Evolutionary conservation across 64 coral and sea anemone species (phyloP).

Genomic region (Stichodactyla helianthus): DNA sequence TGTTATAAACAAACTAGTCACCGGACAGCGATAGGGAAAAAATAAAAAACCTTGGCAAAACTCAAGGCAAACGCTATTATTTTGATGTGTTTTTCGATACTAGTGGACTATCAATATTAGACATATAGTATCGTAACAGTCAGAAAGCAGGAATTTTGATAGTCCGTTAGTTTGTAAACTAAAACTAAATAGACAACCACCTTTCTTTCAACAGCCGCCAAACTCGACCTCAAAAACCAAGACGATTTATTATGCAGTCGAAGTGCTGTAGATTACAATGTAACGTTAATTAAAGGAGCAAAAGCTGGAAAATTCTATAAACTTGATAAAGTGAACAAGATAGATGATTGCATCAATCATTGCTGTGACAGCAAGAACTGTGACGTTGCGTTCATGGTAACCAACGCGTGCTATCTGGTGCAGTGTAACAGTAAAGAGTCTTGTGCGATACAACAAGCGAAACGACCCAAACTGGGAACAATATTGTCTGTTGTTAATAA

Average conservation of each 20-base stretch:
- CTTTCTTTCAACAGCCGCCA: constrained; percentile 24
- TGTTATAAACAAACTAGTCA: too few species aligned
- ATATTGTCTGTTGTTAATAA: constrained; percentile 62
- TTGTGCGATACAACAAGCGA: constrained; percentile 62
- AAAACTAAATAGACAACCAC: background rate
- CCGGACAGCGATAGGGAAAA: too few species aligned
- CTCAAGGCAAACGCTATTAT: too few species aligned
- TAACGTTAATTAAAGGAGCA: constrained; percentile 61
- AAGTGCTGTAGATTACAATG: constrained; percentile 88
- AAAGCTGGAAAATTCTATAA: constrained; percentile 84
- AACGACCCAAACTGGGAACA: constrained; percentile 59
- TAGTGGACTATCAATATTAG: too few species aligned
- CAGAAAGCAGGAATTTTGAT: too few species aligned
- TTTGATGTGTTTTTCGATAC: too few species aligned
- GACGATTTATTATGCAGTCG: constrained; percentile 50
- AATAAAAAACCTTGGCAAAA: too few species aligned
- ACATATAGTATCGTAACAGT: too few species aligned
- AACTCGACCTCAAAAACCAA: constrained; percentile 34
- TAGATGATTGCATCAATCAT: constrained; percentile 57
- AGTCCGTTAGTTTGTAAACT: too few species aligned
- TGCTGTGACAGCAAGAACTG: constrained; percentile 81
- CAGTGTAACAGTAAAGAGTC: constrained; percentile 63
- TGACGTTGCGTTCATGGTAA: constrained; percentile 80
- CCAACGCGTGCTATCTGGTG: constrained; percentile 74
- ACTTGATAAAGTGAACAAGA: constrained; percentile 48